Evolutionary conservation across 2,797 vertebrate species (phyloP).

Genomic region (Hemibagrus guttatus): DNA sequence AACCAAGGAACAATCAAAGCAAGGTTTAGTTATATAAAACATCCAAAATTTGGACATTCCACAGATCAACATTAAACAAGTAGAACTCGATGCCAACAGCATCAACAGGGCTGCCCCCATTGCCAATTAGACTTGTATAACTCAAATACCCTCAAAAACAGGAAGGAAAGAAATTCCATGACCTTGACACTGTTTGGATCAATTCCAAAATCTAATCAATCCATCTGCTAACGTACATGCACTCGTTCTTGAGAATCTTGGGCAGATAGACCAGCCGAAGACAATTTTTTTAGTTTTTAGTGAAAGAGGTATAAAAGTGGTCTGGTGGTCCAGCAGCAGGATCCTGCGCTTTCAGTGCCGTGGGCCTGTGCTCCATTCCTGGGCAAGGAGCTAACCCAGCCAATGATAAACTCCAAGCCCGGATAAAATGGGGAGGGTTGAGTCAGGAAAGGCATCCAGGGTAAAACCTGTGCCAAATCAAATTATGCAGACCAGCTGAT

Average conservation of each 20-base stretch:
- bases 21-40: not conserved
- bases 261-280: not conserved
- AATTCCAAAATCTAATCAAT: constrained; percentile 4
- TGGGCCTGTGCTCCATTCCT: no score
- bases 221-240: not conserved
- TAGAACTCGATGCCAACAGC: not conserved
- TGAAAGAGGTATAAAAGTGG: not conserved
- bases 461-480: no score
- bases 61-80: not conserved
- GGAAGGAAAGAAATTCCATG: not conserved
- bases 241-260: not conserved
- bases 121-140: no score
- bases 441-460: no score
- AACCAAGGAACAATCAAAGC: not conserved
- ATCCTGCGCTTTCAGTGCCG: no score
- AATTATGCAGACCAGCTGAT: no score
- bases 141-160: not conserved
- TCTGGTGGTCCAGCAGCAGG: not conserved
- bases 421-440: no score
- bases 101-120: not conserved
- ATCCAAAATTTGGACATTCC: not conserved
- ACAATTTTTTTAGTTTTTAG: not conserved
- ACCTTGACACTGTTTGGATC: not conserved
- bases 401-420: no score
- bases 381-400: no score